A percentile compares a stretch with the other conserved stretches of the same genome.
These are phyloP conservation scores for Nephrotoma guestfalica DNA, from an alignment of 2,888 invertebrate species.

Conservation along the genomic window DNA sequence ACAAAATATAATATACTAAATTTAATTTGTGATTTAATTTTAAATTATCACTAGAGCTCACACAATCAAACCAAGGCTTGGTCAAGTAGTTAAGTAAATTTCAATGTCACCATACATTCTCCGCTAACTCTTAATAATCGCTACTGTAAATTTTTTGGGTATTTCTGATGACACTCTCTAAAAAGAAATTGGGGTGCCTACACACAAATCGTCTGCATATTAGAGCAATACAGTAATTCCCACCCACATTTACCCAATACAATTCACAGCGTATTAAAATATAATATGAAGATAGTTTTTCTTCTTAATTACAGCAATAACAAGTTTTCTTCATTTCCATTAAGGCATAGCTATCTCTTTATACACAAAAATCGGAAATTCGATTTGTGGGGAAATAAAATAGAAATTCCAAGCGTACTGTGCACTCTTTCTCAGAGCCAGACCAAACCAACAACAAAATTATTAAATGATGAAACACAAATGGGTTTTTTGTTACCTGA, in stretches of 20 bases:
- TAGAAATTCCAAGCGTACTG: background rate
- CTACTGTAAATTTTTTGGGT: background rate
- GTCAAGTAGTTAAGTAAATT: background rate
- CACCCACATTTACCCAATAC: background rate
- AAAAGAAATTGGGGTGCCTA: background rate
- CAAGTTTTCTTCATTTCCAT: background rate
- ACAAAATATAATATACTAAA: background rate
- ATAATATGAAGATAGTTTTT: background rate
- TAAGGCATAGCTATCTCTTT: background rate
- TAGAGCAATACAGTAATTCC: background rate
- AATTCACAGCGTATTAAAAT: background rate
- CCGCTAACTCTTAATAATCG: background rate
- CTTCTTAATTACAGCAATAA: background rate
- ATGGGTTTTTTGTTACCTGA: conserved; percentile 19
- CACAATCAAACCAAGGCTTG: background rate
- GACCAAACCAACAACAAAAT: background rate
- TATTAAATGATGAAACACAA: background rate
- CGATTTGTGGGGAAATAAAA: background rate
- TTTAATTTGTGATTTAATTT: background rate
- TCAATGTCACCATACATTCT: background rate
- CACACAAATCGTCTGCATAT: background rate
- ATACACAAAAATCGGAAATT: background rate
- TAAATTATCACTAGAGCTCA: background rate
- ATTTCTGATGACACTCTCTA: background rate
- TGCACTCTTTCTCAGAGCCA: background rate